Conservation (phyloP, 2,113 vertebrate genomes). For the Platanista minor region DNA sequence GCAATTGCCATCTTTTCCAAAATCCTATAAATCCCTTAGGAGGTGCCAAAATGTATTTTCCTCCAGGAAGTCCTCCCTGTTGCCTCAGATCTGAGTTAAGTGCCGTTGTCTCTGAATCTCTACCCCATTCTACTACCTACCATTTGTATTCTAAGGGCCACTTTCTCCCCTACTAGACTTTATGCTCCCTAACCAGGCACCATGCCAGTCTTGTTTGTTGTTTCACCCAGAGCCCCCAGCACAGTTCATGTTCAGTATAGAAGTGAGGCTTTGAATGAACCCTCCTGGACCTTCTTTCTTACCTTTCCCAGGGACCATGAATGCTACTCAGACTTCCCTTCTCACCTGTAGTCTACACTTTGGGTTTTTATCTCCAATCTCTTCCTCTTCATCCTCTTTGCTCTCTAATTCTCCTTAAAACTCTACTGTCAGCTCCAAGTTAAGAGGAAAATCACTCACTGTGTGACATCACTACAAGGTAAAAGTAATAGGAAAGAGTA, state of each 20-base stretch:
- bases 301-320: rapidly evolving
- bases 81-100: not conserved
- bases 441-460: not conserved
- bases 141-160: not conserved
- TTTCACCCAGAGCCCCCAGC: not conserved
- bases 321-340: not conserved
- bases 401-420: not conserved
- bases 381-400: not conserved
- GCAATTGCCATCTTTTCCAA: not conserved
- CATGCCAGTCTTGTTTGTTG: not conserved
- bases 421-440: not conserved
- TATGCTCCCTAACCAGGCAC: not conserved
- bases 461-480: not conserved
- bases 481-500: not conserved
- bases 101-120: not conserved
- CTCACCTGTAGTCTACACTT: not conserved
- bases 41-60: not conserved
- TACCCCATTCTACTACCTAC: not conserved
- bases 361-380: not conserved
- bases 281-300: not conserved
- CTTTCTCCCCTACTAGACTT: not conserved
- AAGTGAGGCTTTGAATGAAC: not conserved
- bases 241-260: not conserved
- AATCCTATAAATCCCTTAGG: not conserved
- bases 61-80: not conserved